Base-by-base conservation (phyloP, 2,113 vertebrate species). In the Taurulus bubalis region DNA sequence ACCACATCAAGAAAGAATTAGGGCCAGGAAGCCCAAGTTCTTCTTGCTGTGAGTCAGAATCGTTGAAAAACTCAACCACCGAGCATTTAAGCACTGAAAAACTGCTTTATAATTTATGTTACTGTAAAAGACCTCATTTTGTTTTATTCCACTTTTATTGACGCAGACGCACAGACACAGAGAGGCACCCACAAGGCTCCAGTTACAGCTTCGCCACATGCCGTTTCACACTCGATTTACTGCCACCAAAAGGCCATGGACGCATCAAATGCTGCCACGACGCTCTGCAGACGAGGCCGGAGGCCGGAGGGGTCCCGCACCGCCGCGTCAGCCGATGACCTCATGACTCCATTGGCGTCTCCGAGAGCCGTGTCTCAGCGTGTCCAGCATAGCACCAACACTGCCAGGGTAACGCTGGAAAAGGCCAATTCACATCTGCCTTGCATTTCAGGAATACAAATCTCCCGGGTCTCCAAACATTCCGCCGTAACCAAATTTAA, bases 171-270 rank as follows among this genome's bases (percentile, higher is more conserved):
- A 63, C 68, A 86, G 79, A 90, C 69, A 59, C 45, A 85, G 53
- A 79, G 30, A 24, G 0, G 24, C 75, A 75, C 64, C 70, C 83
- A 59, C 86, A 87, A 84, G 86, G 83, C 84, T 90, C 87, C 74
- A 84, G 75, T 77, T 70, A 62, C 71, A 86, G 80, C 85, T 49
- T 55, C 34, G 62, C 79, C 84, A 70, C 77, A 74, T 77, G 64
- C 81, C 83, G 68, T 92, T 92, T 92, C 84, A 92, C 89, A 86
- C 71, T 84, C 85, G 80, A 90, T 92, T 95, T 94, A 88, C 71
- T 90, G 77, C 79, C 16, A 79, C 79, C 89, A 84, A 84, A 90
- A 90, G 78, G 77, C 77, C 80, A 63, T 40, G 76, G 38, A 59
- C 71, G 74, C 73, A 90, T 87, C 75, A 81, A 83, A 85, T 69